Percentiles rank a stretch among this genome's conserved stretches.
These are phyloP conservation scores for Butorides virescens DNA, from an alignment of 2,113 vertebrate genomes.

Conservation along the genomic window DNA sequence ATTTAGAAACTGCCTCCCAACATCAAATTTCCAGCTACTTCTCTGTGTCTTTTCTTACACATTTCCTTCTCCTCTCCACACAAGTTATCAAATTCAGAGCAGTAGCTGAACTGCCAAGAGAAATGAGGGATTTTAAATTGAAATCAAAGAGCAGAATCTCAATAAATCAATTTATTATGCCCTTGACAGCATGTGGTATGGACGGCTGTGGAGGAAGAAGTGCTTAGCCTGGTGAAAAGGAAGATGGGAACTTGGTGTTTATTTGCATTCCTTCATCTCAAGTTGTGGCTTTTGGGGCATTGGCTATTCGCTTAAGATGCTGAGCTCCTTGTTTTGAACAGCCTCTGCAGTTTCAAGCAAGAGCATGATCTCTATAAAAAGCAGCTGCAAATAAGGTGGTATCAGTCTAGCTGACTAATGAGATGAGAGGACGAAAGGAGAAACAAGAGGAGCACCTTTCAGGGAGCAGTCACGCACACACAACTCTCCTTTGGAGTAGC, in stretches of 20 bases:
- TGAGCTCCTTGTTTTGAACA: not conserved
- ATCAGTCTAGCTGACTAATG: not conserved
- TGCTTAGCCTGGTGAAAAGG: not conserved
- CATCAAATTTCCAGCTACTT: not conserved
- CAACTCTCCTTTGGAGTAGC: not conserved
- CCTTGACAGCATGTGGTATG: not conserved
- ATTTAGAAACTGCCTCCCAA: not conserved
- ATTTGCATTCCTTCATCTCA: slow-evolving; percentile 2
- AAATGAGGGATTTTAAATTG: not conserved
- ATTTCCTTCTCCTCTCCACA: not conserved
- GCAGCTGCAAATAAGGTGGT: not conserved
- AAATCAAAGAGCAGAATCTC: slow-evolving; percentile 29
- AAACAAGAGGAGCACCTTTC: not conserved
- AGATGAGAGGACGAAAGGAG: not conserved
- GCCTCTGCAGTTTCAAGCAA: not conserved
- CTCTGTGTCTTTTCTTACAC: not conserved
- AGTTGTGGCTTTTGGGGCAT: not conserved
- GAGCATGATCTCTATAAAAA: not conserved
- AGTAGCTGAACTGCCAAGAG: not conserved
- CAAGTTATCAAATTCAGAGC: not conserved
- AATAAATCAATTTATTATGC: not conserved
- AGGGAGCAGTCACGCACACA: not conserved
- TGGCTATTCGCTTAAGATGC: not conserved
- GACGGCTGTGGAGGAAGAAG: not conserved
- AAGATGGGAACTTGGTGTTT: not conserved